Percentiles rank a stretch among this genome's conserved stretches.
Conservation (phyloP, 2,113 vertebrate species). For the Anhinga rufa region DNA sequence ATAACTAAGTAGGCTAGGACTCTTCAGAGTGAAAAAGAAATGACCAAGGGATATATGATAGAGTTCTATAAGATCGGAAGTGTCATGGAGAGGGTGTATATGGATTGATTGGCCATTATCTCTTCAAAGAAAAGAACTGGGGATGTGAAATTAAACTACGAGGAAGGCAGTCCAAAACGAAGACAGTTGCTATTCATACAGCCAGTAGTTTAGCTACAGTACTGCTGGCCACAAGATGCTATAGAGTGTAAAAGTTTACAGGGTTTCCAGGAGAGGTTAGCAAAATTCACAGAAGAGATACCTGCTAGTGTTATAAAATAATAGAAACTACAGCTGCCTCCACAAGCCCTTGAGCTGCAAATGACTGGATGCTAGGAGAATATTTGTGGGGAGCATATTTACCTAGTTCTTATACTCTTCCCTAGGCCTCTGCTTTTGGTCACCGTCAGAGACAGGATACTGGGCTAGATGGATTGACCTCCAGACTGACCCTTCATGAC, state of each 20-base stretch:
- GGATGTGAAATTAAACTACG: background rate
- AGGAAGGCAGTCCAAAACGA: background rate
- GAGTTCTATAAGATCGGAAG: background rate
- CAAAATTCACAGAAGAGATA: background rate
- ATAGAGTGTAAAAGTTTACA: background rate
- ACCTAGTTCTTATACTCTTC: background rate
- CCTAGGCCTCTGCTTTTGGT: background rate
- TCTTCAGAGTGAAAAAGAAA: background rate
- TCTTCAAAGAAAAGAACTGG: background rate
- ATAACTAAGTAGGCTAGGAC: background rate
- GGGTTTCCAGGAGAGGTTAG: background rate
- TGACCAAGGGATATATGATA: background rate
- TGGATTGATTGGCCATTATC: background rate
- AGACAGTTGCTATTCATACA: background rate
- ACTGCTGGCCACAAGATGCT: background rate
- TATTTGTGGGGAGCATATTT: background rate
- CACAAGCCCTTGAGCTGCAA: background rate
- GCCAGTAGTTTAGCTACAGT: background rate
- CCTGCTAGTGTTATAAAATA: background rate
- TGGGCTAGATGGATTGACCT: background rate
- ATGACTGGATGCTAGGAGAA: background rate
- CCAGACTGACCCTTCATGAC: background rate
- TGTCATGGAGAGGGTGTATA: background rate
- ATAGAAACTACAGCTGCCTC: background rate
- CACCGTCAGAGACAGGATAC: background rate